Evolutionary conservation across 1,140 invertebrate genomes (phyloP).

Genomic region (Oryctes rhinoceros): DNA sequence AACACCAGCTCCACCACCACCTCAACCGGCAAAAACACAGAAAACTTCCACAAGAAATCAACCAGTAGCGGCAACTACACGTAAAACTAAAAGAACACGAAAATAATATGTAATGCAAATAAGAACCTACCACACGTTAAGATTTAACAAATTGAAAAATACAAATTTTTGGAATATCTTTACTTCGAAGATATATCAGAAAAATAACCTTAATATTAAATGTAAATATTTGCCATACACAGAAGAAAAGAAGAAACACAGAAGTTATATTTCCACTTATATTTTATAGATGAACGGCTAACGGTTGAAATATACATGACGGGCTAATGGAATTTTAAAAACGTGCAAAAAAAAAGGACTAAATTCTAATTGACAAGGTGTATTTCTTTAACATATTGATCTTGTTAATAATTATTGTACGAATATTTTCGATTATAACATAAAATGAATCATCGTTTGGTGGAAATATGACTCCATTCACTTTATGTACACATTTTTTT

Average conservation of each 20-base stretch:
- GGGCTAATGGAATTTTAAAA: background rate
- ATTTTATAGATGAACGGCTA: slow-evolving; percentile 12
- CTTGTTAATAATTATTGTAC: background rate
- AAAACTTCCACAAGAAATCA: slow-evolving; percentile 44
- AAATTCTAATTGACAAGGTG: background rate
- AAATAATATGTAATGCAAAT: slow-evolving; percentile 38
- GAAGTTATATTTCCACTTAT: slow-evolving; percentile 37
- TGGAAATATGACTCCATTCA: slow-evolving; percentile 17
- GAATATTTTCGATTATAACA: background rate
- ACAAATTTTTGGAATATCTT: slow-evolving; percentile 33
- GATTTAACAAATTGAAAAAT: slow-evolving; percentile 35
- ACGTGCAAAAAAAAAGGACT: background rate
- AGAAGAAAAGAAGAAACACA: background rate
- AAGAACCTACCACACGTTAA: slow-evolving; percentile 1
- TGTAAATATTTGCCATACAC: slow-evolving; percentile 41
- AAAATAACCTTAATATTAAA: slow-evolving; percentile 23
- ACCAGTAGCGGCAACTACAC: slow-evolving; percentile 16
- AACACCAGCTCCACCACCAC: slow-evolving; percentile 42
- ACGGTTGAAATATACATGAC: background rate
- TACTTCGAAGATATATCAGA: slow-evolving; percentile 14
- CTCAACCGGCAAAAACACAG: slow-evolving; percentile 43
- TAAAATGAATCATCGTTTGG: background rate
- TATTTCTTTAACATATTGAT: background rate
- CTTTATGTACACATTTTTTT: slow-evolving; percentile 19
- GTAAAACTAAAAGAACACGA: slow-evolving; percentile 41